Conservation (phyloP, 2,888 invertebrate species). For the Sinodicranocentrus sp. region DNA sequence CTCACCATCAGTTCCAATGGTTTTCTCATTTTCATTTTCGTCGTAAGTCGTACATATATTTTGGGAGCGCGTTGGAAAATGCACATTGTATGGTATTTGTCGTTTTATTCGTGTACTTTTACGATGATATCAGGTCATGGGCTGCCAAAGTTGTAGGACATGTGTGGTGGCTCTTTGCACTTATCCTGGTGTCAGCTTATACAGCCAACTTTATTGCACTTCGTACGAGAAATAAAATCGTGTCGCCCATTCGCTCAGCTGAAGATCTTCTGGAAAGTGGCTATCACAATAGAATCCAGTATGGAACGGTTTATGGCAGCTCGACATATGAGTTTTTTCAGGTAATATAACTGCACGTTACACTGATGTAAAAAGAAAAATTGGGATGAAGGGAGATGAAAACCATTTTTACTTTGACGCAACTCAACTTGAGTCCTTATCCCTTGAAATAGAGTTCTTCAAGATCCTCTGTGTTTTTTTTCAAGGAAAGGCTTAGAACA, state of each 20-base stretch:
- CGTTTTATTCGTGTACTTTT: conserved; percentile 35
- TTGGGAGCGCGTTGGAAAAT: not conserved
- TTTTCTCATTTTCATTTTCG: not conserved
- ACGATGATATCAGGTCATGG: conserved; percentile 61
- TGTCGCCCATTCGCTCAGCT: conserved; percentile 80
- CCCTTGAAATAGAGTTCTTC: not conserved
- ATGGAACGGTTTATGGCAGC: conserved; percentile 88
- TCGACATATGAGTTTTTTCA: conserved; percentile 93
- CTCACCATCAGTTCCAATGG: conserved; percentile 35
- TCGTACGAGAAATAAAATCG: conserved; percentile 96
- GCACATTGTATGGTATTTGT: not conserved
- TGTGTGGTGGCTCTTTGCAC: conserved; percentile 99
- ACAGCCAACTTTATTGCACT: conserved; percentile 99
- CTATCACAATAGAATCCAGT: conserved; percentile 94
- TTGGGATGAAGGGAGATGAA: not conserved
- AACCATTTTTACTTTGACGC: not conserved
- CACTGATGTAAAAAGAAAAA: not conserved
- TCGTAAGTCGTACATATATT: not conserved
- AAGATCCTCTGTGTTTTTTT: not conserved
- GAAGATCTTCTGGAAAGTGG: conserved; percentile 88
- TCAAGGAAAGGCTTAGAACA: not conserved
- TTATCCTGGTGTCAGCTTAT: conserved; percentile 98
- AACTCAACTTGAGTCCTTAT: not conserved
- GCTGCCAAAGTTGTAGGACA: conserved; percentile 62
- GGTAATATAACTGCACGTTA: conserved; percentile 79